Percentiles rank a stretch among this genome's conserved stretches.
These are phyloP conservation scores for Mesoligia furuncula DNA, from an alignment of 2,888 invertebrate species.

Conservation along the genomic window DNA sequence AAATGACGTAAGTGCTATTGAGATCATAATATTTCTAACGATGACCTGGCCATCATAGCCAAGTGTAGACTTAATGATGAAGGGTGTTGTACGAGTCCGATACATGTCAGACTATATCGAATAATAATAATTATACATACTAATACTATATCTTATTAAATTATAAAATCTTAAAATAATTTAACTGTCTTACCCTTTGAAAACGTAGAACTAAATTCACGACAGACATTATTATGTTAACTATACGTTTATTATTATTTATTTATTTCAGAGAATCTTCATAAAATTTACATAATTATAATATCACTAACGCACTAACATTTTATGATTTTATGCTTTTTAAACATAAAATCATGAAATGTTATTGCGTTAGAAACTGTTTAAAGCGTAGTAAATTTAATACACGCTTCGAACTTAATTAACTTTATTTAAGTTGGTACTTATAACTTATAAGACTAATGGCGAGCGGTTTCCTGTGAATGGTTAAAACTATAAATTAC, in stretches of 20 bases:
- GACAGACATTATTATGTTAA: neutral
- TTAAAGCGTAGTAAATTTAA: neutral
- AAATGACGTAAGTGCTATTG: neutral
- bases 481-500: conserved; percentile 22
- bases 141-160: too few species aligned
- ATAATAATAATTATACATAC: neutral
- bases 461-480: neutral
- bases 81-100: neutral
- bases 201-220: neutral
- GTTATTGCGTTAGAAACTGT: neutral
- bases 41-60: neutral
- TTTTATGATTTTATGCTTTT: too few species aligned
- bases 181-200: neutral
- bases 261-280: neutral
- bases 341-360: neutral
- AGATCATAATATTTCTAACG: neutral
- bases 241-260: neutral
- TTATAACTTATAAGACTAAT: too few species aligned
- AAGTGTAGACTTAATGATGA: neutral
- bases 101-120: neutral
- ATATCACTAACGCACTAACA: too few species aligned
- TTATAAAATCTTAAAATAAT: neutral
- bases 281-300: neutral
- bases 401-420: neutral
- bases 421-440: neutral